Base-by-base conservation (phyloP, 2,113 vertebrate genomes). In the Burhinus oedicnemus region DNA sequence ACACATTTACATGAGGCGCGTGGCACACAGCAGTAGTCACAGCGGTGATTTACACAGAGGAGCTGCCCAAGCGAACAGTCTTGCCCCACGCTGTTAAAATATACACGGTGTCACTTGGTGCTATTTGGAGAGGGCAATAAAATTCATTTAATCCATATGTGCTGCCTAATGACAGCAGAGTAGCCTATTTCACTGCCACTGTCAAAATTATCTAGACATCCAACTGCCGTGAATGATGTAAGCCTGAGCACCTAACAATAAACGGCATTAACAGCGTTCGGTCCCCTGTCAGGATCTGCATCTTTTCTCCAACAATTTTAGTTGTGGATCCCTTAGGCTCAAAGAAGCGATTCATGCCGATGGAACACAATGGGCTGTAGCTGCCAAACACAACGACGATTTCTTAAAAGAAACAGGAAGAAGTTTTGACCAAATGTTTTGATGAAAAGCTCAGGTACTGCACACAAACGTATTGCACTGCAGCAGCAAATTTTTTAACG, bases 91-190 rank as follows among this genome's bases (percentile, higher is more conserved):
- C 58, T 87, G 30, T 14, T 78, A 45, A 64, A 44, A 61, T 2
- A 21, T 0, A 69, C 26, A 51, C 23, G 3, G 0, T 5, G 8
- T 18, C 76, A 38, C 51, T 32, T 6, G 0, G 27, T 32, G 27
- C 40, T 69, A 1, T 12, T 45, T 27, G 23, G 42, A 58, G 32
- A 72, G 42, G 30, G 17, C 15, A 49, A 25, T 36, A 51, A 85
- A 66, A 75, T 17, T 40, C 8, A 8, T 34, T 45, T 14, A 38
- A 68, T 72, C 25, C 8, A 9, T 20, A 10, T 1, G 0, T 72
- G 44, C 34, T 23, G 8, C 52, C 29, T 27, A 26, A 3, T 14
- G 72, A 74, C 26, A 74, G 49, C 15, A 15, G 26, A 69, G 23
- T 1, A 29, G 6, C 22, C 9, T 30, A 8, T 60, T n/a, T 42